Percentiles rank a stretch among this genome's conserved stretches.
Conservation (phyloP, 2,797 vertebrate genomes). For the Siniperca scherzeri region DNA sequence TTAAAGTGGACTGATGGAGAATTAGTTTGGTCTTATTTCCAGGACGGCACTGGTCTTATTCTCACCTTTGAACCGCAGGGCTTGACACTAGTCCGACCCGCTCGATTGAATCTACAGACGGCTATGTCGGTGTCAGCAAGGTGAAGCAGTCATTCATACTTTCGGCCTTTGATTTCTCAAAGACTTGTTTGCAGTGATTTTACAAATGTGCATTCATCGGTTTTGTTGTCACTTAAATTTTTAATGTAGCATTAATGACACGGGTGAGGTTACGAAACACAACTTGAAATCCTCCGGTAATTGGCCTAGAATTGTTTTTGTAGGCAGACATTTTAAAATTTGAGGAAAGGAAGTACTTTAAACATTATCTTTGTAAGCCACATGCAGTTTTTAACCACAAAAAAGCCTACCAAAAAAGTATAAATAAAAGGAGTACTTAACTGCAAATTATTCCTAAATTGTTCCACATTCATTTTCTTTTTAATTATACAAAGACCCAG, state of each 20-base stretch:
- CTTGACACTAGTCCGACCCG: constrained; percentile 71
- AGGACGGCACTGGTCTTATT: constrained; percentile 74
- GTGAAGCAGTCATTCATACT: constrained; percentile 57
- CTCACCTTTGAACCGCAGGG: constrained; percentile 78
- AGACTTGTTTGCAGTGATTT: constrained; percentile 60
- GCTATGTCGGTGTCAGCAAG: constrained; percentile 51
- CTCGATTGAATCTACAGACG: constrained; percentile 34
- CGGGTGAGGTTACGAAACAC: neutral
- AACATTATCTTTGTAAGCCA: neutral
- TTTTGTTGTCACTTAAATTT: constrained; percentile 49
- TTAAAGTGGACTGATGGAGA: constrained; percentile 84
- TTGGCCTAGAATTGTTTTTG: neutral
- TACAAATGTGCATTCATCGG: constrained; percentile 45
- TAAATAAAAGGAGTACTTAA: constrained; percentile 17
- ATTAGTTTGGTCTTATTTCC: constrained; percentile 85
- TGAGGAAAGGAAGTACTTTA: neutral
- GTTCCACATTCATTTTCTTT: constrained; percentile 42
- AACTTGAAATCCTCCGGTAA: neutral
- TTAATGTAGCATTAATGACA: constrained; percentile 33
- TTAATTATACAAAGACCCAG: constrained; percentile 61
- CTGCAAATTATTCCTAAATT: constrained; percentile 29
- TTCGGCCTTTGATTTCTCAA: constrained; percentile 49
- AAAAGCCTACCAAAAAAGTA: neutral
- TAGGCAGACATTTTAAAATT: neutral
- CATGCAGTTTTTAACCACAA: neutral